Percentiles rank a stretch among this genome's conserved stretches.
Conservation (phyloP, 2,888 invertebrate species). For the Tachina lurida region DNA sequence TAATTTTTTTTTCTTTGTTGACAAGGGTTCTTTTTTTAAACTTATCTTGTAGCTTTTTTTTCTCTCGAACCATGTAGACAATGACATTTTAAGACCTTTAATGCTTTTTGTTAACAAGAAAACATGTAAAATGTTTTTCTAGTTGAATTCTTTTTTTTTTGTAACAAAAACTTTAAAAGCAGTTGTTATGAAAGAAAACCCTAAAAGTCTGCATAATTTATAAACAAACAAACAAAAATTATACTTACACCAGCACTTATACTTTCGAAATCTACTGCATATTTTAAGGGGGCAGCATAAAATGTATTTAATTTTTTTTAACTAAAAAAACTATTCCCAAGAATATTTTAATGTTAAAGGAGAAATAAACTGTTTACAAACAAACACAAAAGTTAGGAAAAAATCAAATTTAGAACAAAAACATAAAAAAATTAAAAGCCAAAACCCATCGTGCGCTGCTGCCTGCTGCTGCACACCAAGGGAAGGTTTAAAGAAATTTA, state of each 20-base stretch:
- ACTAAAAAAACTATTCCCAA: slow-evolving; percentile 44
- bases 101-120: slow-evolving; percentile 39
- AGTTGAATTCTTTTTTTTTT: slow-evolving; percentile 18
- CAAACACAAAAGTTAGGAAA: slow-evolving; percentile 30
- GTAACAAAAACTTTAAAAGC: slow-evolving; percentile 14
- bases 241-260: slow-evolving; percentile 19
- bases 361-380: slow-evolving; percentile 25
- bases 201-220: slow-evolving; percentile 52
- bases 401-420: background rate
- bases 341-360: slow-evolving; percentile 28
- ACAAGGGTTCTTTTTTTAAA: slow-evolving; percentile 23
- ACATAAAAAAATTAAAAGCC: background rate
- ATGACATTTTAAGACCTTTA: slow-evolving; percentile 55
- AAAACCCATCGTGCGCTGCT: background rate
- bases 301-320: slow-evolving; percentile 54
- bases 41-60: background rate
- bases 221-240: slow-evolving; percentile 37
- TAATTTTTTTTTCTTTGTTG: slow-evolving; percentile 6
- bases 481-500: background rate
- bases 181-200: slow-evolving; percentile 3
- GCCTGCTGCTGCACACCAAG: slow-evolving; percentile 6
- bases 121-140: slow-evolving; percentile 43
- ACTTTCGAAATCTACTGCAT: slow-evolving; percentile 19
- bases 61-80: background rate
- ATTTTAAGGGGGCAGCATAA: slow-evolving; percentile 50